Evolutionary conservation across 1,140 invertebrate species (phyloP).

Genomic region (Coptotermes formosanus): DNA sequence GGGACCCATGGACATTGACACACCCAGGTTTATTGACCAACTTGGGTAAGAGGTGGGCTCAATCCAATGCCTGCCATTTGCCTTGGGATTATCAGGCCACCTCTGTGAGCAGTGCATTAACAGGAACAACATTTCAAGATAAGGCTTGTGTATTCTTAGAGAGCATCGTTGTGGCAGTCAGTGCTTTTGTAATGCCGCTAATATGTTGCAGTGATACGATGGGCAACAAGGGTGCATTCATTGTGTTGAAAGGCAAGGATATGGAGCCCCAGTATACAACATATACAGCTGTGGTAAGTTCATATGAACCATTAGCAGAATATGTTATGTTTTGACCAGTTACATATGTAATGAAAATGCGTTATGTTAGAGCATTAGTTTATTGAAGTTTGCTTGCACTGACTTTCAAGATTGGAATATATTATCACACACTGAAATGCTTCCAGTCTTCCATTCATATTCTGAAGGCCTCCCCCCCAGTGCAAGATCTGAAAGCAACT

Average conservation of each 20-base stretch:
- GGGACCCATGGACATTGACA: too few relatives aligned
- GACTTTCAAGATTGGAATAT: background rate
- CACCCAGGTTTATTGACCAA: too few relatives aligned
- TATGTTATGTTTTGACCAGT: background rate
- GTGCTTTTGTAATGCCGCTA: slow-evolving; percentile 35
- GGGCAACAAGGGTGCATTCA: slow-evolving; percentile 97
- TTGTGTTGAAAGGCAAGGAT: slow-evolving; percentile 88
- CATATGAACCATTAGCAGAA: background rate
- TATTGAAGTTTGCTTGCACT: background rate
- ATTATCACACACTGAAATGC: background rate
- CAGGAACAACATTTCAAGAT: background rate
- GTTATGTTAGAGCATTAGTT: too few relatives aligned
- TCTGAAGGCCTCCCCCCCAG: too few relatives aligned
- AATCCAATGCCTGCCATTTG: too few relatives aligned
- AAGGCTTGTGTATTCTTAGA: background rate
- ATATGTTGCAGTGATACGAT: slow-evolving; percentile 83
- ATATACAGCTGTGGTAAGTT: slow-evolving; percentile 90
- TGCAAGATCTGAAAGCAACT: background rate
- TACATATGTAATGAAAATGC: background rate
- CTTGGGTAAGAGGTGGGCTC: too few relatives aligned
- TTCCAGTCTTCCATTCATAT: too few relatives aligned
- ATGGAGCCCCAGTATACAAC: slow-evolving; percentile 87
- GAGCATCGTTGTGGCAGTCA: background rate
- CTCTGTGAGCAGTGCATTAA: too few relatives aligned
- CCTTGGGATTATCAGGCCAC: too few relatives aligned